phyloP scores from a whole-genome alignment of 2,888 invertebrate species.

The Phalangium opilio region DNA sequence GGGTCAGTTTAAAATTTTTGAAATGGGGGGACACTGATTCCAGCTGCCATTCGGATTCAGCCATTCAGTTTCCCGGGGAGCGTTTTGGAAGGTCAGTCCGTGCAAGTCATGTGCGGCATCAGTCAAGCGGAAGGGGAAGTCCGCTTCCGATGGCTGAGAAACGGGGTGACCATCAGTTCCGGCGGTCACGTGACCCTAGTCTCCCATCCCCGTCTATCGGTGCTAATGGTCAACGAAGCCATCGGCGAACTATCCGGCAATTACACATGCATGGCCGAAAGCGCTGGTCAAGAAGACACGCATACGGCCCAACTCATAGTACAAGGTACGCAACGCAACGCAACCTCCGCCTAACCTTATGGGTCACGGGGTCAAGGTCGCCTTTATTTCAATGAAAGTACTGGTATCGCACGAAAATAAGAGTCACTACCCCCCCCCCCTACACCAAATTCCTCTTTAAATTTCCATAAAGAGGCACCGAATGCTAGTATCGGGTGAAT shows the following conservation, averaged over 20 bases:
- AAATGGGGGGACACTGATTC: too few relatives aligned
- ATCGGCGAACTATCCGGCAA: conserved; percentile 4
- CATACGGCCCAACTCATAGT: conserved; percentile 8
- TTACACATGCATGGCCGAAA: conserved; percentile 2
- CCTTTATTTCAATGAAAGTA: too few relatives aligned
- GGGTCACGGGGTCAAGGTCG: too few relatives aligned
- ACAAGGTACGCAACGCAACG: conserved; percentile 13
- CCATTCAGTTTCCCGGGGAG: conserved; percentile 13
- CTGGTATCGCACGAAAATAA: too few relatives aligned
- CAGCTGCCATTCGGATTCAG: conserved; percentile 5
- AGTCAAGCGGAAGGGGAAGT: conserved; percentile 8
- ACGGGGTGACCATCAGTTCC: conserved; percentile 2
- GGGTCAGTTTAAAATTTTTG: too few relatives aligned
- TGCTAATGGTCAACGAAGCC: conserved; percentile 9
- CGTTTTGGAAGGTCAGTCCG: conserved; percentile 9
- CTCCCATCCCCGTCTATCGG: background rate
- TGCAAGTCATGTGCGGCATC: conserved; percentile 10
- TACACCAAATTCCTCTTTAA: too few relatives aligned
- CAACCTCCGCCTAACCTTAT: too few relatives aligned
- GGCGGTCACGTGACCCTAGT: conserved; percentile 5
- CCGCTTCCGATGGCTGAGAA: conserved; percentile 10
- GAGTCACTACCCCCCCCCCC: too few relatives aligned
- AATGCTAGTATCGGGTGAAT: too few relatives aligned
- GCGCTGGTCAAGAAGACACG: conserved; percentile 7
- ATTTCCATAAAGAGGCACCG: too few relatives aligned